phyloP scores from a whole-genome alignment of 2,113 vertebrate genomes.

The Telmatochromis sp. region DNA sequence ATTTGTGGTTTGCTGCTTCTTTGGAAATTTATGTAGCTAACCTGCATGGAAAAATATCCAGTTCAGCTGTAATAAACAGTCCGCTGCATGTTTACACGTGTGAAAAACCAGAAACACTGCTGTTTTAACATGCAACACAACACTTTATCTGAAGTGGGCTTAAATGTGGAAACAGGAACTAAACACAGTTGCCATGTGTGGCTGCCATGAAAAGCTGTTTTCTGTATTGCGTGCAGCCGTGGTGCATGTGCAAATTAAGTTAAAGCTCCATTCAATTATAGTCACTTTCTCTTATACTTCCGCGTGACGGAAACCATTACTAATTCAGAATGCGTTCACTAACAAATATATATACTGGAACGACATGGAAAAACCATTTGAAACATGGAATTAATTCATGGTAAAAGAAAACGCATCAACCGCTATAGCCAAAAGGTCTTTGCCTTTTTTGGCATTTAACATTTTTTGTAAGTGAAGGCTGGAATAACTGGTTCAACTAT shows the following conservation, averaged over 20 bases:
- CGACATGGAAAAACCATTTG: neutral
- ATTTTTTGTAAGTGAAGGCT: neutral
- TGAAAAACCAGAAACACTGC: neutral
- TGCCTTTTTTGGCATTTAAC: neutral
- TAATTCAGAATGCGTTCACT: neutral
- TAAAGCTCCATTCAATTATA: neutral
- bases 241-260: neutral
- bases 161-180: conserved; percentile 2
- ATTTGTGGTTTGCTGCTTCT: neutral
- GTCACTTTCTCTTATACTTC: neutral
- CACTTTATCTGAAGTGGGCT: neutral
- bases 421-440: no score
- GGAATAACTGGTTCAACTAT: neutral
- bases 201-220: conserved; percentile 5
- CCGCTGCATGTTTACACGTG: neutral
- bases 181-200: neutral
- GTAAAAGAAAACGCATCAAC: neutral
- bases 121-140: conserved; percentile 7
- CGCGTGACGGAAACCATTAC: accelerated
- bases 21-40: neutral
- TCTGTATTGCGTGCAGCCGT: neutral
- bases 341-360: neutral
- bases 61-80: neutral
- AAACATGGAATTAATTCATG: neutral
- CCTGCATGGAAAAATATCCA: neutral